phyloP scores from a whole-genome alignment of 2,888 invertebrate genomes.

The Nymphalis polychloros region DNA sequence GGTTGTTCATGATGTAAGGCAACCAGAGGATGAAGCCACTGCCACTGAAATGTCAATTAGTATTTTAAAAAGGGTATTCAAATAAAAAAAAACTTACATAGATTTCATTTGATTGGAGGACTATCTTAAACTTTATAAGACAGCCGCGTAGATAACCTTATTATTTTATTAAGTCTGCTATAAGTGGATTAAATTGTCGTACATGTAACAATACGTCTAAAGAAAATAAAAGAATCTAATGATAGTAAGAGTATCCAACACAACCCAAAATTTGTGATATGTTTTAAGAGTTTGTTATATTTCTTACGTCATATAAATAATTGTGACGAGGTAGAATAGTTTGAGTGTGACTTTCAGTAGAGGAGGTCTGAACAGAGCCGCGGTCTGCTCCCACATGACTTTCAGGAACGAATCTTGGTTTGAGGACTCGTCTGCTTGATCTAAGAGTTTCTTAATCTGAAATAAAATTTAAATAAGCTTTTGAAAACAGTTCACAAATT shows the following conservation, averaged over 20 bases:
- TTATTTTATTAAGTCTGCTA: no score
- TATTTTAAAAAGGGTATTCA: neutral
- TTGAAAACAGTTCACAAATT: neutral
- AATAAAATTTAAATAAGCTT: neutral
- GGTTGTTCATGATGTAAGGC: constrained; percentile 77
- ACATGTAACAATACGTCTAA: no score
- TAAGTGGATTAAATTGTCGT: no score
- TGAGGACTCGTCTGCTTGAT: constrained; percentile 62
- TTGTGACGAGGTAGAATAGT: constrained; percentile 81
- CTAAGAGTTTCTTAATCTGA: constrained; percentile 64
- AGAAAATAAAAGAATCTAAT: no score
- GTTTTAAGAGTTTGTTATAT: constrained; percentile 21
- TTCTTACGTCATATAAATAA: constrained; percentile 80
- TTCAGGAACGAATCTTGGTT: constrained; percentile 55
- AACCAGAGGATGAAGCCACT: constrained; percentile 77
- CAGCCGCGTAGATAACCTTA: no score
- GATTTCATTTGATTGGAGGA: no score
- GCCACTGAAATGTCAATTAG: constrained; percentile 51
- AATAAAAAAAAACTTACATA: neutral
- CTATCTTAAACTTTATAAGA: no score
- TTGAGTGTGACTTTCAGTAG: constrained; percentile 78
- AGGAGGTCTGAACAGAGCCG: constrained; percentile 78
- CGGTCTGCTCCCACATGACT: constrained; percentile 78
- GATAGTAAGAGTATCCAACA: no score
- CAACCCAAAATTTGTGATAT: no score